phyloP scores from a whole-genome alignment of 2,797 vertebrate species.

The Argya squamiceps region DNA sequence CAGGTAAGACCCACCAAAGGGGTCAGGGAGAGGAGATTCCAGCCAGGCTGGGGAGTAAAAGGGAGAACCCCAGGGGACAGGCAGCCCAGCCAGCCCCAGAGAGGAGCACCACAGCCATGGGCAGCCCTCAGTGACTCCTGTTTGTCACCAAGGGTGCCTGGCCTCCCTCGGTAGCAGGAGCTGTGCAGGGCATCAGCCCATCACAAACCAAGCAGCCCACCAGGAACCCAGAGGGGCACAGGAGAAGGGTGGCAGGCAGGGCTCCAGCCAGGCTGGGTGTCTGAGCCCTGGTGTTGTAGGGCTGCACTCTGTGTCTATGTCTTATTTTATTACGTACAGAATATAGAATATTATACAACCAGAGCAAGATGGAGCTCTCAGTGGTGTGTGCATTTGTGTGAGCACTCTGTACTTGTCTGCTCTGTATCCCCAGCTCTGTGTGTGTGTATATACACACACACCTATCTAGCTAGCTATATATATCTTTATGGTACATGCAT shows the following conservation, averaged over 20 bases:
- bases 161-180: neutral
- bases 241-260: neutral
- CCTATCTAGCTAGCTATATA: fast-evolving
- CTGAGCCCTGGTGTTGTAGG: neutral
- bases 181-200: neutral
- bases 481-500: neutral
- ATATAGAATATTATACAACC: too few species aligned
- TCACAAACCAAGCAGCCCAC: neutral
- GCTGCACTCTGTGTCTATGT: neutral
- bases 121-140: neutral
- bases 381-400: neutral
- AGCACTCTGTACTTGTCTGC: fast-evolving
- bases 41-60: neutral
- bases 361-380: neutral
- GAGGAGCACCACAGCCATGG: neutral
- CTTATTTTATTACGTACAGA: too few species aligned
- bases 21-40: neutral
- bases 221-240: neutral
- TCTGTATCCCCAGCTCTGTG: neutral
- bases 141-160: neutral
- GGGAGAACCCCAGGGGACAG: neutral
- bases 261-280: neutral
- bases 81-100: neutral
- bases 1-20: neutral
- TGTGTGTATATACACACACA: fast-evolving